Conservation (phyloP, 2,888 invertebrate genomes). For the Acrobasis suavella region DNA sequence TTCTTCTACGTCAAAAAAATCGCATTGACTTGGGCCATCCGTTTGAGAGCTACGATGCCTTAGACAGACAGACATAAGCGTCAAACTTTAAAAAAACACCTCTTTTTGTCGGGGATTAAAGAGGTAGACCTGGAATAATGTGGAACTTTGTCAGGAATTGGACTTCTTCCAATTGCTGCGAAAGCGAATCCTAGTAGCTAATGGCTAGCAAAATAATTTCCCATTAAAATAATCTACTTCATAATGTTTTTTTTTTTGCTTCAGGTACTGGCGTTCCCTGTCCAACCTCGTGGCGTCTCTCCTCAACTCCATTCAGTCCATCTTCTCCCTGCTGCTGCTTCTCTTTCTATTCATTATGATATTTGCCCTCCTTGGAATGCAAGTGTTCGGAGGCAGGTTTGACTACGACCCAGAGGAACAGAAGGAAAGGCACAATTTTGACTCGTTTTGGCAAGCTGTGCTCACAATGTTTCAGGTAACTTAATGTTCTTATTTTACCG, state of each 20-base stretch:
- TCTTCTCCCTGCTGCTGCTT: constrained; percentile 97
- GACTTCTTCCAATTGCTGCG: too few species aligned
- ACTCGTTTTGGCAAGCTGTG: constrained; percentile 98
- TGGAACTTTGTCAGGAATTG: too few species aligned
- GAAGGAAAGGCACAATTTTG: constrained; percentile 98
- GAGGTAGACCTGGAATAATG: too few species aligned
- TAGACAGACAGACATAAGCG: too few species aligned
- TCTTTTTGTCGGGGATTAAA: too few species aligned
- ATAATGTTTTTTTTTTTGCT: constrained; percentile 39
- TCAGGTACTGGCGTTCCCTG: constrained; percentile 98
- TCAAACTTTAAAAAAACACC: too few species aligned
- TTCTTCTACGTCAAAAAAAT: too few species aligned
- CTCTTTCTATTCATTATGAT: constrained; percentile 99
- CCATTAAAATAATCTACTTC: background rate
- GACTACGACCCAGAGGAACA: constrained; percentile 91
- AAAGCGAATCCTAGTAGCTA: too few species aligned
- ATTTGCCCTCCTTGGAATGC: constrained; percentile 99
- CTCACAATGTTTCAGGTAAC: constrained; percentile 98
- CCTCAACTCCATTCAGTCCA: constrained; percentile 99
- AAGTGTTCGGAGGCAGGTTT: constrained; percentile 99
- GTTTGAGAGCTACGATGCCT: too few species aligned
- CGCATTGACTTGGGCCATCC: too few species aligned
- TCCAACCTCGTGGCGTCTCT: constrained; percentile 98
- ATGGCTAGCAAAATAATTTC: too few species aligned
- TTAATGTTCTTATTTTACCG: constrained; percentile 29